These are phyloP conservation scores for Pterocles gutturalis DNA, from an alignment of 2,113 vertebrate species.

Conservation along the genomic window DNA sequence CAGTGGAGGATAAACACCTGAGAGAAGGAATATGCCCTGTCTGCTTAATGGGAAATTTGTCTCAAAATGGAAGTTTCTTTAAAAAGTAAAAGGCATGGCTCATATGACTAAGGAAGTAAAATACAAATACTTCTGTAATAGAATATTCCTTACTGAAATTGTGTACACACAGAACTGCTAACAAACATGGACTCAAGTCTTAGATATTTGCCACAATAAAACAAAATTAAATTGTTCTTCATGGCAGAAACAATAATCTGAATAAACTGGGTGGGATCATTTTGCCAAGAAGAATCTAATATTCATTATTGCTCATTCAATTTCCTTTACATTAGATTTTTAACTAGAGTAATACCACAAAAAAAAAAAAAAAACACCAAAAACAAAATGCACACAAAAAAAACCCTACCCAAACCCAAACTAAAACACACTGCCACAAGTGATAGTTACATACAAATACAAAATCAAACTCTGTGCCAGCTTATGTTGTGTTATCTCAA, in stretches of 20 bases:
- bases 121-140: not conserved
- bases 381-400: too few relatives aligned
- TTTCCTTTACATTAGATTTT: not conserved
- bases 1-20: not conserved
- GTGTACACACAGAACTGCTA: not conserved
- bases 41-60: not conserved
- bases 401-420: not conserved
- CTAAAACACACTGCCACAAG: not conserved
- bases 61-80: not conserved
- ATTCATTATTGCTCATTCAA: not conserved
- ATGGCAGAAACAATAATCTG: accelerated
- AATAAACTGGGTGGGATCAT: not conserved
- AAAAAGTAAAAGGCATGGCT: not conserved
- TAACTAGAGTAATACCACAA: not conserved
- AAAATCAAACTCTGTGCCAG: not conserved
- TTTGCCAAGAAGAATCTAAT: not conserved
- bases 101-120: not conserved
- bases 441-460: not conserved
- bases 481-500: not conserved
- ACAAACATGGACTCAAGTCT: not conserved
- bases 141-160: not conserved
- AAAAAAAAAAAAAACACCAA: not conserved
- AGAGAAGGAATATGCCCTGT: not conserved
- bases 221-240: not conserved
- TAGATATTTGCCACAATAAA: not conserved